Base-by-base conservation (phyloP, 1,140 invertebrate genomes). In the Lamellibrachia luymesi region DNA sequence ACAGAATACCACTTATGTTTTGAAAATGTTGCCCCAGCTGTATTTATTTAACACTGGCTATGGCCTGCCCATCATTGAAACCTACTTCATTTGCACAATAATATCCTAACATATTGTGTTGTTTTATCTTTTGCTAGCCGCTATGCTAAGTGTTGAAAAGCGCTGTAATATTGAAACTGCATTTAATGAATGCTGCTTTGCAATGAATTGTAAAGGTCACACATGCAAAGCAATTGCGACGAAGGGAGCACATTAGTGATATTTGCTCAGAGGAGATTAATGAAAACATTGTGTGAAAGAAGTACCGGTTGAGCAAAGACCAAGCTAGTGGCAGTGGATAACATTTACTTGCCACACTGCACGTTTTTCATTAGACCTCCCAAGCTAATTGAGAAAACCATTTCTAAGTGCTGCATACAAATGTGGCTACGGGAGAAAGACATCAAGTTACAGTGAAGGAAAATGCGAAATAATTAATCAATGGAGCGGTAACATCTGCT, bases 391-490 rank as follows among this genome's bases (percentile, higher is more conserved):
- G 64, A 80, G 64, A 80, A 80, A 80, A 80, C 64, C 64, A 80
- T 80, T 80, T 80, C 64, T 80, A 80, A 80, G 64, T 80, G 64
- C 64, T 80, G 64, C 64, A 80, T 80, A 80, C 64, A 80, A 80
- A 80, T 80, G 64, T 80, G 64, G 64, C 64, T 80, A 80, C 1
- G 64, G 13, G 13, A 80, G 2, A 80, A 22, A 80, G 64, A 80
- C 64, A 80, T 80, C 64, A 80, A 80, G 64, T 80, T 80, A 80
- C 64, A 80, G 64, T 80, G 64, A 10, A 80, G 64, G 64, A 80
- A 80, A 80, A 80, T 80, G 64, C 64, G 64, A 80, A 80, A 80
- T 80, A 80, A 80, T 80, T 80, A 80, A 80, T 80, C 64, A 80
- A 80, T 80, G 64, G 64, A 80, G 64, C 64, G 64, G 64, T 80